Conservation (phyloP, 2,888 invertebrate genomes). For the Harpalus rufipes region DNA sequence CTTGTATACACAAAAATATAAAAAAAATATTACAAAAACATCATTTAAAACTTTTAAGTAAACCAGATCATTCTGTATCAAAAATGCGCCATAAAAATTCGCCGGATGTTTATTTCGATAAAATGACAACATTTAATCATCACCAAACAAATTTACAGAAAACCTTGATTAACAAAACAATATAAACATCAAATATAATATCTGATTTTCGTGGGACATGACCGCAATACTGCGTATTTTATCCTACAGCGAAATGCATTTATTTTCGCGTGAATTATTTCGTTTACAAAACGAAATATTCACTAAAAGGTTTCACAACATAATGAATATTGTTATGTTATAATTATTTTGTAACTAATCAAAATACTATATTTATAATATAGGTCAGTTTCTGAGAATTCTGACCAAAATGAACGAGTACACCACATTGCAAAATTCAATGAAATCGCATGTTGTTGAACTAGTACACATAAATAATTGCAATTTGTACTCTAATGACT, state of each 20-base stretch:
- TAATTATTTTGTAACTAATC: not conserved
- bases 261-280: no score
- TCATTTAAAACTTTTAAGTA: not conserved
- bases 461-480: conserved; percentile 6
- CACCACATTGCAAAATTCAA: conserved; percentile 5
- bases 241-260: no score
- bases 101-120: conserved; percentile 4
- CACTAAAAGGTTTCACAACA: conserved; percentile 35
- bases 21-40: not conserved
- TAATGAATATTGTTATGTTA: conserved; percentile 25
- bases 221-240: no score
- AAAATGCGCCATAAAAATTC: conserved; percentile 2
- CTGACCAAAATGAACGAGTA: not conserved
- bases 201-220: no score
- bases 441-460: conserved; percentile 6
- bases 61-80: not conserved
- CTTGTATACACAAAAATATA: not conserved
- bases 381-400: conserved; percentile 15
- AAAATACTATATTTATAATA: not conserved
- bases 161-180: not conserved
- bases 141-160: not conserved
- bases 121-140: conserved; percentile 7
- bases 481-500: no score
- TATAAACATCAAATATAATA: not conserved
- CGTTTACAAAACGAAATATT: no score